Percentiles rank a stretch among this genome's conserved stretches.
Evolutionary conservation across 2,797 vertebrate species (phyloP).

Genomic region (Acanthis flammea): DNA sequence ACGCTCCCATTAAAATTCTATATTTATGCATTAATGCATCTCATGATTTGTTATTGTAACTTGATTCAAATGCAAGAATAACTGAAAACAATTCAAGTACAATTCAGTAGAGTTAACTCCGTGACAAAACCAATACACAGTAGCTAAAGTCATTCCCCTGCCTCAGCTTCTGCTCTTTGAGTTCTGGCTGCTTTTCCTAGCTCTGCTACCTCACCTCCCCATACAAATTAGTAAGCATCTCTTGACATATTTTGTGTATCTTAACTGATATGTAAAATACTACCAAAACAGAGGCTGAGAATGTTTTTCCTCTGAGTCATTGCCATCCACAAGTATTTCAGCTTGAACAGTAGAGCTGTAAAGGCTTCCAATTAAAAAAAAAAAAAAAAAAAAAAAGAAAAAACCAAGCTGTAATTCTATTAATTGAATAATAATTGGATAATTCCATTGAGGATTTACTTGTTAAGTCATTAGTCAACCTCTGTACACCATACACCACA

Average conservation of each 20-base stretch:
- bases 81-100: not conserved
- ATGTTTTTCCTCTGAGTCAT: not conserved
- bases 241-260: not conserved
- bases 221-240: not conserved
- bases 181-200: not conserved
- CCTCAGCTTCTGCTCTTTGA: not conserved
- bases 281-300: not conserved
- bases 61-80: not conserved
- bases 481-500: not conserved
- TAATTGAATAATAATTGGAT: not conserved
- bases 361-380: not conserved
- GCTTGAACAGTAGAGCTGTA: not conserved
- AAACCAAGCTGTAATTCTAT: not conserved
- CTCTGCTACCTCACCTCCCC: not conserved
- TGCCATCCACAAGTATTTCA: not conserved
- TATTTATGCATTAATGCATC: not conserved
- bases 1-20: not conserved
- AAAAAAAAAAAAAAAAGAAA: not conserved
- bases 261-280: not conserved
- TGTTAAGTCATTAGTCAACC: not conserved
- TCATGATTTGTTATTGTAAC: not conserved
- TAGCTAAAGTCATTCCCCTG: not conserved
- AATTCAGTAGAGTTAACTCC: not conserved
- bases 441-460: not conserved
- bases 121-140: not conserved